Evolutionary conservation across 1,140 invertebrate species (phyloP), one percentile per base, ranked within the genome.

Genomic region (Steinernema khuongi): DNA sequence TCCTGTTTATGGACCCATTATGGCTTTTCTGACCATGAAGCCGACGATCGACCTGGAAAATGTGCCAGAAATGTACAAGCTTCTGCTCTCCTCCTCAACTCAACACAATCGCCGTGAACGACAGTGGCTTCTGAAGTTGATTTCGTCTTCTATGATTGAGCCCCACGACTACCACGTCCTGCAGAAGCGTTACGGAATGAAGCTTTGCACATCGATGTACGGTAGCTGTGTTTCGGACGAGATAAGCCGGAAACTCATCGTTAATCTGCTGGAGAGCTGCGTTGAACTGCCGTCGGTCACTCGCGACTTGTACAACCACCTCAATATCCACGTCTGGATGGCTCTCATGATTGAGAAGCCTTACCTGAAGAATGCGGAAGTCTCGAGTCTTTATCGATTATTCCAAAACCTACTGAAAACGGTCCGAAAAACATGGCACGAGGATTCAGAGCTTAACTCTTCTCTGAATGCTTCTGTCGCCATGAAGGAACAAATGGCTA

Each of bases 21-120:
- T 81, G 72, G 76, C 81, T 11, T 82, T 81, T 60, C 67, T 82
- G 11, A 76, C 72, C 17, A 75, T 79, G 50, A 82, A 82, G 68
- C 79, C 81, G 28, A 71, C 68, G 29, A 73, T 82, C 11, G 74
- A 80, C 60, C 36, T 81, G 22, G 60, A 80, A 32, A 79, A 78
- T 66, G 80, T 82, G 0, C 81, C 81, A 1, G 81, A 82, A 44
- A 79, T 82, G 43, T 82, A 73, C 68, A 83, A 83, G 60, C 75
- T 82, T 2, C 80, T 81, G n/a, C 76, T 80, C 26, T 80, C 79
- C 1, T 70, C 75, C 1, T 80, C 81, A 2, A 79, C 77, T 7
- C 70, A 79, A 31, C 66, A 81, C 33, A 75, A 71, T 67, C 73
- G 70, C 1, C 67, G 77, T 7, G 81, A 82, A 69, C 74, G 79